Evolutionary conservation across 92 coral and sea anemone genomes (phyloP).

Genomic region (Porites evermanni): DNA sequence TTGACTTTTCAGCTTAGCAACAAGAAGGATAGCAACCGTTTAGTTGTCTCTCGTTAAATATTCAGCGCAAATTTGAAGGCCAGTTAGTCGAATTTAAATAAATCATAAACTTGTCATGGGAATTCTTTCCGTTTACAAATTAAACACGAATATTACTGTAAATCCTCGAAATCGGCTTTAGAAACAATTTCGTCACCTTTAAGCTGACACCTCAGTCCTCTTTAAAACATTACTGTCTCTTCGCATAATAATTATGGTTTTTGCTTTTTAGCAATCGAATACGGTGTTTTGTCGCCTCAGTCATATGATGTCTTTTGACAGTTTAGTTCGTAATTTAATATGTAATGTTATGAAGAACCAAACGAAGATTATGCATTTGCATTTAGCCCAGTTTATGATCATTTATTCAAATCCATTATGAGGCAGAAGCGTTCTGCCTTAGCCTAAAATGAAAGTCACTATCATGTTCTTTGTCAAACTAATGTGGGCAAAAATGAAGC

Average conservation of each 20-base stretch:
- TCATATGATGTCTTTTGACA: constrained; percentile 14
- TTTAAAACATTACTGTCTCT: neutral
- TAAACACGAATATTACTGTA: neutral
- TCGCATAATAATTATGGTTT: neutral
- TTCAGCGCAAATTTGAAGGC: constrained; percentile 15
- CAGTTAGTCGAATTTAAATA: constrained; percentile 11
- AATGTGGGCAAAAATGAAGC: neutral
- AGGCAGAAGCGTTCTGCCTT: neutral
- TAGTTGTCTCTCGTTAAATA: constrained; percentile 19
- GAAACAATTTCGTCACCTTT: neutral
- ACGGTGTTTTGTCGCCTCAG: constrained; percentile 9
- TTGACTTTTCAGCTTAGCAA: constrained; percentile 41
- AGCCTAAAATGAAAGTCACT: neutral
- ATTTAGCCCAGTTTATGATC: neutral
- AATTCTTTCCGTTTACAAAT: neutral
- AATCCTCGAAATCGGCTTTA: neutral
- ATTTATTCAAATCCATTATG: neutral
- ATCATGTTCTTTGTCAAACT: neutral
- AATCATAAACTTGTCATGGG: neutral
- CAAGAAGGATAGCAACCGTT: constrained; percentile 30
- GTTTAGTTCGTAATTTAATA: constrained; percentile 18
- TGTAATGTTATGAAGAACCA: neutral
- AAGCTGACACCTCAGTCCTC: neutral
- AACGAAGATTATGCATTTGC: neutral
- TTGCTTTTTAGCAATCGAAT: constrained; percentile 18